Percentiles rank a stretch among this genome's conserved stretches.
phyloP scores from a whole-genome alignment of 2,888 invertebrate species.

The Ochropleura leucogaster region DNA sequence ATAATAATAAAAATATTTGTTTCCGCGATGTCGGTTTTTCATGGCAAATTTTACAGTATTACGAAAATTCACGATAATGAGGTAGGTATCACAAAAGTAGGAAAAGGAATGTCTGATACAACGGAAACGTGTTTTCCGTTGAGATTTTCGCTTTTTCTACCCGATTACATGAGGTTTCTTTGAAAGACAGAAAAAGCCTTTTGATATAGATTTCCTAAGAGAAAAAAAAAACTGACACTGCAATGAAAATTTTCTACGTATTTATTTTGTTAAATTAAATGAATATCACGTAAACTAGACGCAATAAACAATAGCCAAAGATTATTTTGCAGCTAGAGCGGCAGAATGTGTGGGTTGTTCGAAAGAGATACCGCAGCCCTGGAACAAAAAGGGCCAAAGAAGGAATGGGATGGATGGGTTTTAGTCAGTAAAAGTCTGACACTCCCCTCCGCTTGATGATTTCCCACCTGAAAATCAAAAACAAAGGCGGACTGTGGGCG shows the following conservation, averaged over 20 bases:
- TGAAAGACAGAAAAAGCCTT: neutral
- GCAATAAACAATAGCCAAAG: constrained; percentile 46
- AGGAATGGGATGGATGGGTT: no score
- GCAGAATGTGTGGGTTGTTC: neutral
- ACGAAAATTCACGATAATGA: constrained; percentile 40
- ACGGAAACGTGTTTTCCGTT: constrained; percentile 5
- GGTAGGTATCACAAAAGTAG: constrained; percentile 35
- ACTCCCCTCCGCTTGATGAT: no score
- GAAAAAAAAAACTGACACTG: neutral
- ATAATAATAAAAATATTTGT: constrained; percentile 61
- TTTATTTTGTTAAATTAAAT: constrained; percentile 43
- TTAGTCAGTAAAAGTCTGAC: no score
- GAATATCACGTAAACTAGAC: constrained; percentile 44
- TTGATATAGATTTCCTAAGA: neutral
- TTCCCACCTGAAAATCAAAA: no score
- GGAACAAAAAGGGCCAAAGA: no score
- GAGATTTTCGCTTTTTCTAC: constrained; percentile 8
- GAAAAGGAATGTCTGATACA: constrained; percentile 6
- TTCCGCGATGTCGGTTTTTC: constrained; percentile 49
- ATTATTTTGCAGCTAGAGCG: constrained; percentile 65
- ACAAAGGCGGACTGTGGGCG: constrained; percentile 59
- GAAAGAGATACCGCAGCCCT: no score
- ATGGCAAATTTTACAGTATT: constrained; percentile 51
- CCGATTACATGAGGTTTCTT: neutral
- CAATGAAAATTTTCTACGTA: neutral